These are phyloP conservation scores for Fabriciana adippe DNA, from an alignment of 2,888 invertebrate genomes.

Conservation along the genomic window DNA sequence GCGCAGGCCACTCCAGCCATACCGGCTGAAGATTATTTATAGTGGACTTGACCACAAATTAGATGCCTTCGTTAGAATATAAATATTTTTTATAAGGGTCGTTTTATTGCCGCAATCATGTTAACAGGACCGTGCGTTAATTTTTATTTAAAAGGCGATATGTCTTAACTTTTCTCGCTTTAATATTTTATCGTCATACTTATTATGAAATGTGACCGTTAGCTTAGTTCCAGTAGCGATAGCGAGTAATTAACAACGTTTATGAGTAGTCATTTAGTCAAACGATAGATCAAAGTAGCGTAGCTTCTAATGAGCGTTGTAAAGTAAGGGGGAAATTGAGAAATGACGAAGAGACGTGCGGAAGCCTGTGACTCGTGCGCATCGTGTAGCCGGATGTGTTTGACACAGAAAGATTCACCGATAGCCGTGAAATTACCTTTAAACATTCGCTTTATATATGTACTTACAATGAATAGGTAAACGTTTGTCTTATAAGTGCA, in stretches of 20 bases:
- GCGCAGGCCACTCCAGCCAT: constrained; percentile 66
- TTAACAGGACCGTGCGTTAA: background rate
- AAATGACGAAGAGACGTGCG: constrained; percentile 42
- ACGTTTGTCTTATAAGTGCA: background rate
- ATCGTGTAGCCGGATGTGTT: constrained; percentile 41
- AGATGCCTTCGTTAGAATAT: constrained; percentile 8
- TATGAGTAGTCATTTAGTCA: constrained; percentile 38
- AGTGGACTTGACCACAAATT: constrained; percentile 57
- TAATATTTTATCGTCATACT: constrained; percentile 25
- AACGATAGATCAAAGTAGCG: constrained; percentile 45
- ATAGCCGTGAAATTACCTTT: constrained; percentile 32
- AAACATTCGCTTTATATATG: background rate
- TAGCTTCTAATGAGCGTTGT: constrained; percentile 44
- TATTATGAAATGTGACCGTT: constrained; percentile 22
- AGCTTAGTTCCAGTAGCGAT: constrained; percentile 28
- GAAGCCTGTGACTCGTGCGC: constrained; percentile 39
- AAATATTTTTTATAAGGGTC: background rate
- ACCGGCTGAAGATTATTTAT: constrained; percentile 70
- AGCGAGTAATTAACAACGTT: constrained; percentile 41
- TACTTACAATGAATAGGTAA: background rate
- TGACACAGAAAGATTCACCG: constrained; percentile 30
- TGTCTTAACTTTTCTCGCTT: constrained; percentile 9
- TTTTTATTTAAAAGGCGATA: background rate
- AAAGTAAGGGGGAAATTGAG: constrained; percentile 36
- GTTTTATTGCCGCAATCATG: background rate